Evolutionary conservation across 2,888 invertebrate genomes (phyloP), one percentile per base, ranked within the genome.

Genomic region (Autographa gamma): DNA sequence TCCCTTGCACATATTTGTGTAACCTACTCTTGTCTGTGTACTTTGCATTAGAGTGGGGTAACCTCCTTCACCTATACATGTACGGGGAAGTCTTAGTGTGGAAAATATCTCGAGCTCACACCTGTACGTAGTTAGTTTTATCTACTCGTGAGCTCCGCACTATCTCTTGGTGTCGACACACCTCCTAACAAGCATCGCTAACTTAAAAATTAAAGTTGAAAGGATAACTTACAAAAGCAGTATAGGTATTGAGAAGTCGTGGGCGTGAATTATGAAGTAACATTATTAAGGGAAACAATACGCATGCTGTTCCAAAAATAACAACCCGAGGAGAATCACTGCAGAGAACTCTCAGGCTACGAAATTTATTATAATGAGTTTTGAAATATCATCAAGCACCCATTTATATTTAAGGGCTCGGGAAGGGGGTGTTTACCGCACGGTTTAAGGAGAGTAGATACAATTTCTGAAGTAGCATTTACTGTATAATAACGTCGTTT

Each of bases 31-130:
- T 72, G 77, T 65, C 71, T 85, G 86, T 86, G 83, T 85, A 80
- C 83, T 85, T 85, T 84, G 80, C 85, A 85, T 87, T 87, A 85
- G 81, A 82, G 81, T 74, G 76, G 81, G 79, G 79, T 78, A 82
- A 80, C 78, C 77, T 80, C 76, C 73, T 80, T 75, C 80, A 79
- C 74, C 74, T 74, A 60, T 69, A 67, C 68, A 48, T 74, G 77
- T 74, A 74, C 64, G 79, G 73, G 82, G 76, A 81, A 81, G 79
- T 82, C 77, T 81, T 76, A 81, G 79, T 64, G 83, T 71, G 74
- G 76, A 78, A 82, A 73, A 82, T 80, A 83, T 80, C 80, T 81
- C 72, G 65, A 77, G 76, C 64, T 76, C 73, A 76, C 83, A 79
- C 82, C 77, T 79, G 79, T 73, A 81, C 71, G 64, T 79, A 72